Evolutionary conservation across 1,140 invertebrate genomes (phyloP), one percentile per base, ranked within the genome.

Genomic region (Trichogramma pretiosum): DNA sequence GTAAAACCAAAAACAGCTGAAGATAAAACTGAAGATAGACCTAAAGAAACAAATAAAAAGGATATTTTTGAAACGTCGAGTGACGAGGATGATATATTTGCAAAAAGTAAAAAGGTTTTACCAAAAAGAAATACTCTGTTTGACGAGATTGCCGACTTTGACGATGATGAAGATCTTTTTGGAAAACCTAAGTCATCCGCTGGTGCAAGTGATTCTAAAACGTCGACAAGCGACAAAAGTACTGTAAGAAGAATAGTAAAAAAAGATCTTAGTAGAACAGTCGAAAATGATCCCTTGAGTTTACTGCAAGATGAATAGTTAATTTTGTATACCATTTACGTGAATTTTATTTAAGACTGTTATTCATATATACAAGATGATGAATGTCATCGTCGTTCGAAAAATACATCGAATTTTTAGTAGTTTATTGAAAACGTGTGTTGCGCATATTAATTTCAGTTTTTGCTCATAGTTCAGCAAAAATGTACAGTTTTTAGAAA

Each of bases 241-340:
- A 32, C 39, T 1, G 18, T 56, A 4, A 68, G 66, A 41, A 72
- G 67, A 48, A 23, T 62, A 2, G 42, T 66, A 5, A 67, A 60
- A 0, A 67, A 57, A 30, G 65, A 70, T 40, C 36, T 72, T 18
- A 72, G 61, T 30, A 70, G 68, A 55, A 70, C 65, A n/a, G 66
- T 61, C 5, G 63, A 70, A 39, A 63, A 63, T 33, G 69, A 72
- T 56, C 69, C 69, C 2, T 49, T 72, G 17, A 69, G 66, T 49
- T 45, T 64, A 48, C 37, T 70, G 14, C 57, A 56, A 37, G 62
- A 70, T 10, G 64, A 70, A 32, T 70, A 57, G 23, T 16, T 11
- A 16, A 40, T n/a, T n/a, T n/a, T n/a, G n/a, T n/a, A n/a, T n/a
- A n/a, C n/a, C n/a, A n/a, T n/a, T n/a, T n/a, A n/a, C n/a, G n/a